These are phyloP conservation scores for Cheilosia urbana DNA, from an alignment of 2,888 invertebrate genomes.

Conservation along the genomic window DNA sequence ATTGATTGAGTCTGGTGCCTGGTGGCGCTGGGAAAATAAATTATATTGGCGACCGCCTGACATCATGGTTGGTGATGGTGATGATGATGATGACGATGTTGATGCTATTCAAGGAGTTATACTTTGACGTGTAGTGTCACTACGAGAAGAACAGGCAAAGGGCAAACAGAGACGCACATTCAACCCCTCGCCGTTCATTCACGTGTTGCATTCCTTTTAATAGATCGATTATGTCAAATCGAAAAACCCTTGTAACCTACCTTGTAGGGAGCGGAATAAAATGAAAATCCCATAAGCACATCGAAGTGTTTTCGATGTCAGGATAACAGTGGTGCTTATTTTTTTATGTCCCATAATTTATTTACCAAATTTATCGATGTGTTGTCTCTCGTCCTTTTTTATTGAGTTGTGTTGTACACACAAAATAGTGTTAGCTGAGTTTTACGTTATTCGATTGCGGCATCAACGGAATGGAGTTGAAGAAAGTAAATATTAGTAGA, in stretches of 20 bases:
- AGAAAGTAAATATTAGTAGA: no score
- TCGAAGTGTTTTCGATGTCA: neutral
- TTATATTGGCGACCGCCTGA: conserved; percentile 42
- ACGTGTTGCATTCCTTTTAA: conserved; percentile 28
- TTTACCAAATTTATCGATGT: conserved; percentile 15
- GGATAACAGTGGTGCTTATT: conserved; percentile 6
- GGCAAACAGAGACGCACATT: neutral
- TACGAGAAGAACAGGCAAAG: conserved; percentile 5
- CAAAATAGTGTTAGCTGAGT: neutral
- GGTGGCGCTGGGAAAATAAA: conserved; percentile 40
- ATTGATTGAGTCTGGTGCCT: conserved; percentile 35
- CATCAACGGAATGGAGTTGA: no score
- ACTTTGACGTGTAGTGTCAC: conserved; percentile 29
- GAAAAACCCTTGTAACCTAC: neutral
- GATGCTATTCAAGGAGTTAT: conserved; percentile 7
- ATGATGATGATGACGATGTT: conserved; percentile 1
- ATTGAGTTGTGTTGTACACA: conserved; percentile 10
- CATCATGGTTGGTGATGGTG: conserved; percentile 27
- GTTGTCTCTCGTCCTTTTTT: conserved; percentile 31
- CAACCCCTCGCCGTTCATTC: neutral
- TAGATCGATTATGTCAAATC: conserved; percentile 20
- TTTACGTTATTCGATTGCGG: no score
- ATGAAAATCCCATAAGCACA: conserved; percentile 18
- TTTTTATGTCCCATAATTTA: conserved; percentile 32
- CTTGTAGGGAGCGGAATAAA: neutral